Evolutionary conservation across 1,140 invertebrate species (phyloP), one percentile per base, ranked within the genome.

Genomic region (Manduca sexta): DNA sequence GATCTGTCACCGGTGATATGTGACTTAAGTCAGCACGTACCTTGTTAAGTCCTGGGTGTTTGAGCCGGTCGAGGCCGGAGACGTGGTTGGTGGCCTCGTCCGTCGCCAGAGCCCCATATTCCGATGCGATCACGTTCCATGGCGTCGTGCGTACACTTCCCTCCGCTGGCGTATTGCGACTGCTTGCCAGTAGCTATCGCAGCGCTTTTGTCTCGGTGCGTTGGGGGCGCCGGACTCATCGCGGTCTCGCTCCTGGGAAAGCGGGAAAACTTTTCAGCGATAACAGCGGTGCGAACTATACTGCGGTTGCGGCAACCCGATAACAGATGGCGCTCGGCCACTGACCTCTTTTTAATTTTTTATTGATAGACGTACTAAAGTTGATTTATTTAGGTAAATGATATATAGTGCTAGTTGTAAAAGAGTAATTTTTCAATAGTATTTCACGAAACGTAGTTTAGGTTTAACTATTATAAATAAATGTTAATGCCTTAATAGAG

Each of bases 1-100:
- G 52, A 57, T 58, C 45, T 51, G 43, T 51, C n/a, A 21, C 38
- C 8, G 12, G 15, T 45, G 21, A 35, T 13, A 41, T 43, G 45
- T 39, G 33, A 29, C 11, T 39, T 11, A 43, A 29, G 13, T 14
- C 10, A n/a, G n/a, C 10, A 55, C 63, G 65, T 80, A 93, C 93
- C 91, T 94, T 95, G 77, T 94, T 95, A 3, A 94, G 84, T 42
- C 91, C 88, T 0, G 93, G 92, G 74, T 94, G 90, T 55, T 90
- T 88, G 14, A 95, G 81, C 64, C 92, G 91, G 72, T 94, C 93
- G 50, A 94, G 89, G 41, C 93, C 93, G 30, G 90, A 88, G 13
- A 90, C 56, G 2, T 79, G 84, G 70, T 76, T 75, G 63, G 59
- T 56, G 46, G 65, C 75, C 83, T 79, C 45, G 59, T 58, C 68